phyloP scores from a whole-genome alignment of 2,888 invertebrate genomes.

The Caenorhabditis becei region DNA sequence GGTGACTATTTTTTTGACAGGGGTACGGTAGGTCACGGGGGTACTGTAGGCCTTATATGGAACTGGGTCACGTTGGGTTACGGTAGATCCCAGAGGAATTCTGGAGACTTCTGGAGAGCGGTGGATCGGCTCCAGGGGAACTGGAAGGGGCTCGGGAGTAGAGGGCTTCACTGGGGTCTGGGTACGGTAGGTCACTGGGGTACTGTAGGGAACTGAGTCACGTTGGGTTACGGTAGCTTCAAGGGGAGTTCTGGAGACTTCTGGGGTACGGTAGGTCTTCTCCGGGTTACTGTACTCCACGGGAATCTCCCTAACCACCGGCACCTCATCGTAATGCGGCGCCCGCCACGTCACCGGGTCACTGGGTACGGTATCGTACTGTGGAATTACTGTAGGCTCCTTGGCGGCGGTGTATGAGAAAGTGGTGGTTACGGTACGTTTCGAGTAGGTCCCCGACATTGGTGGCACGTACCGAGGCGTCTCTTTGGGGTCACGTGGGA shows the following conservation, averaged over 20 bases:
- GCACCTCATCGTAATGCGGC: slow-evolving; percentile 10
- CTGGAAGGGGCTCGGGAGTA: too few species aligned
- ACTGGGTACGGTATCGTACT: slow-evolving; percentile 3
- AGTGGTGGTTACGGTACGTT: slow-evolving; percentile 9
- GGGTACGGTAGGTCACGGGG: too few species aligned
- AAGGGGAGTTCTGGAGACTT: slow-evolving; percentile 14
- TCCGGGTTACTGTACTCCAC: slow-evolving; percentile 5
- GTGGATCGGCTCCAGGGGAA: too few species aligned
- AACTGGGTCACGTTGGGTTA: too few species aligned
- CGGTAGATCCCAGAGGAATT: too few species aligned
- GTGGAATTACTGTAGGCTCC: slow-evolving; percentile 2
- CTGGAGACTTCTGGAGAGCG: too few species aligned
- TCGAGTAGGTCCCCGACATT: neutral
- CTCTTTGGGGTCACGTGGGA: neutral
- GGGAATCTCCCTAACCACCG: neutral
- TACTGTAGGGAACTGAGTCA: neutral
- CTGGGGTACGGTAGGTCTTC: neutral
- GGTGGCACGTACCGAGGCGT: slow-evolving; percentile 6
- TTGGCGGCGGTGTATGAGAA: neutral
- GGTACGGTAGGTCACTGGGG: neutral
- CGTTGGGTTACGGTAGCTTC: slow-evolving; percentile 15
- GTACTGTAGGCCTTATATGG: neutral
- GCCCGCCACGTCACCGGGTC: neutral
- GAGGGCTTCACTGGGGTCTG: too few species aligned
- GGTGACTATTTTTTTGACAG: too few species aligned